phyloP scores from a whole-genome alignment of 2,797 vertebrate species.

The Rhinophrynus dorsalis region DNA sequence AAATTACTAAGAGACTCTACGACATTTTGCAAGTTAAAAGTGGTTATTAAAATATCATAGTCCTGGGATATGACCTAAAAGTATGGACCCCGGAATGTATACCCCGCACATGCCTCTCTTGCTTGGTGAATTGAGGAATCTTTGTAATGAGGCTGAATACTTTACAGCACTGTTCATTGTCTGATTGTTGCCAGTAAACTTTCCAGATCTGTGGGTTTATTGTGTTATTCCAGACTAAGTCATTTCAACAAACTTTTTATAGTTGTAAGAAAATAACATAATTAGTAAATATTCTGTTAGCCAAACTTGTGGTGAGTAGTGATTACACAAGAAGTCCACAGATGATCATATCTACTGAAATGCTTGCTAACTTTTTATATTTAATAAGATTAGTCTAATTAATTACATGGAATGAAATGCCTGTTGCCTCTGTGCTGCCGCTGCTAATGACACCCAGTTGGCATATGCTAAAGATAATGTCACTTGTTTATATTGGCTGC shows the following conservation, averaged over 20 bases:
- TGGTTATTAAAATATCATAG: too few relatives aligned
- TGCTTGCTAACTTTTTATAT: constrained; percentile 27
- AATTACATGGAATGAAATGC: constrained; percentile 39
- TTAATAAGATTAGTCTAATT: constrained; percentile 24
- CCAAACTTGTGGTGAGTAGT: background rate
- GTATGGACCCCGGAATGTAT: too few relatives aligned
- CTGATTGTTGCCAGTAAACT: constrained; percentile 67
- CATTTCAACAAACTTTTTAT: background rate
- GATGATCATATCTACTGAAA: constrained; percentile 13
- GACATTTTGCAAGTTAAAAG: too few relatives aligned
- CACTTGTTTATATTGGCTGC: constrained; percentile 46
- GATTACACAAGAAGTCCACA: constrained; percentile 14
- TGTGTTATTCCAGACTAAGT: constrained; percentile 53
- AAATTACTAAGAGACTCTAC: too few relatives aligned
- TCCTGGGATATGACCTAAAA: too few relatives aligned
- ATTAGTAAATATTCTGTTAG: background rate
- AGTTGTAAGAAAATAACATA: background rate
- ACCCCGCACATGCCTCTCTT: background rate
- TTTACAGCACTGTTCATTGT: constrained; percentile 73
- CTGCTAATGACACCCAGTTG: constrained; percentile 47
- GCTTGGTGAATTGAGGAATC: background rate
- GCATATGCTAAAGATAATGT: constrained; percentile 20
- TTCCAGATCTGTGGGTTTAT: constrained; percentile 74
- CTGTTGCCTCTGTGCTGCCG: constrained; percentile 16
- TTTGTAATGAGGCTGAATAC: constrained; percentile 49